Percentiles rank a stretch among this genome's conserved stretches.
These are phyloP conservation scores for Ictalurus punctatus DNA, from an alignment of 2,113 vertebrate genomes.

Conservation along the genomic window DNA sequence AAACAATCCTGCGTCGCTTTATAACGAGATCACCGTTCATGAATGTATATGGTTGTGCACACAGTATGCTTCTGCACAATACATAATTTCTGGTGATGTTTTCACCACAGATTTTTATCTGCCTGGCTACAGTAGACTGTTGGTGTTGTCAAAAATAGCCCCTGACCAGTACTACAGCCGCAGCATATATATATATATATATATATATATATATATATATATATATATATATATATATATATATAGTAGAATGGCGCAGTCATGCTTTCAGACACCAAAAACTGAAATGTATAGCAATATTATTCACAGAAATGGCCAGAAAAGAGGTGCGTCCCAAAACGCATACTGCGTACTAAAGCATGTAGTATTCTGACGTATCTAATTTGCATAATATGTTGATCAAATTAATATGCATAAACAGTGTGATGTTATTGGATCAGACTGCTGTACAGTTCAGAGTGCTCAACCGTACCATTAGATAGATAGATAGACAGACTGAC, in stretches of 20 bases:
- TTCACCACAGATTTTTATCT: conserved; percentile 8
- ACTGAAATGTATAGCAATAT: background rate
- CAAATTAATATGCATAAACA: too few relatives aligned
- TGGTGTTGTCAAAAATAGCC: conserved; percentile 25
- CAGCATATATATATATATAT: background rate
- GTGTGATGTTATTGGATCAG: background rate
- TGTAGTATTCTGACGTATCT: conserved; percentile 3
- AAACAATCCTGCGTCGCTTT: background rate
- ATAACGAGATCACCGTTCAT: background rate
- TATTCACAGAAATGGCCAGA: background rate
- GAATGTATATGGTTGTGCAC: background rate
- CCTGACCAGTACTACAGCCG: background rate
- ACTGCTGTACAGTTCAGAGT: background rate
- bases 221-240: background rate
- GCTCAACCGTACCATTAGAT: background rate
- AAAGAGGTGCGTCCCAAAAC: background rate
- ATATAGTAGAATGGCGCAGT: background rate
- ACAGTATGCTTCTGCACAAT: background rate
- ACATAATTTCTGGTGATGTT: background rate
- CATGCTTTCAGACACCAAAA: background rate
- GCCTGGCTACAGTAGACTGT: conserved; percentile 17
- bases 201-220: too few relatives aligned
- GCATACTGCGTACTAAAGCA: conserved; percentile 14
- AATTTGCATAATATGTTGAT: conserved; percentile 19
- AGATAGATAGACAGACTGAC: background rate